Base-by-base conservation (phyloP, 2,113 vertebrate species). In the Odontesthes bonariensis region DNA sequence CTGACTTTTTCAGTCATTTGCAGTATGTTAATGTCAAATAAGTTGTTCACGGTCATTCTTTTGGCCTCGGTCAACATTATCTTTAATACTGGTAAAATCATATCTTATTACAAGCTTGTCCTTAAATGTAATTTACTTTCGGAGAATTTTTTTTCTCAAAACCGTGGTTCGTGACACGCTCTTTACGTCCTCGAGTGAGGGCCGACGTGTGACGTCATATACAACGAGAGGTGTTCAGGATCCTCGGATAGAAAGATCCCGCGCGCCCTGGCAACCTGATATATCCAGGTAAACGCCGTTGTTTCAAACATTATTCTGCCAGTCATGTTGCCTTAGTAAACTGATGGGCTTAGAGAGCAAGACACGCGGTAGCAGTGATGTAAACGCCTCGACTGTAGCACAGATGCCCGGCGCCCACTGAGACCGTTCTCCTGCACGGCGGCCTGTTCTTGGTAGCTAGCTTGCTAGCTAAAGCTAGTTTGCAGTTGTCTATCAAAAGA, bases 241-340 rank as follows among this genome's bases (percentile, higher is more conserved):
- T 94, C 91, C 89, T 93, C 92, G 92, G 93, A 94, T 91, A 94
- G 92, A 92, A 92, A 94, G 91, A 92, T 92, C 92, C 93, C 94
- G 94, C 94, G 94, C 94, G 91, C 89, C 90, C 89, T 93, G 91
- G 92, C 92, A 94, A 92, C 88, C 91, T 87, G 91, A 91, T 88
- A 91, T 93, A 92, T 62, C 71, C 93, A 94, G 94, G 94, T 94
- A 95, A 93, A 86, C 70, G 85, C 78, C 76, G 62, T 79, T 78
- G 81, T 86, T 82, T 82, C 69, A 35, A 62, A 73, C 68, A 70
- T 81, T 80, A 72, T 76, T 75, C 57, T 75, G 55, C 55, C 79
- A 58, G 66, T 44, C 75, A 62, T 63, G 79, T 83, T 81, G 69
- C 82, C 82, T 69, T 63, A 13, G 54, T 74, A 32, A 81, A 64